Conservation (phyloP, 2,888 invertebrate genomes). For the Hypena proboscidalis region DNA sequence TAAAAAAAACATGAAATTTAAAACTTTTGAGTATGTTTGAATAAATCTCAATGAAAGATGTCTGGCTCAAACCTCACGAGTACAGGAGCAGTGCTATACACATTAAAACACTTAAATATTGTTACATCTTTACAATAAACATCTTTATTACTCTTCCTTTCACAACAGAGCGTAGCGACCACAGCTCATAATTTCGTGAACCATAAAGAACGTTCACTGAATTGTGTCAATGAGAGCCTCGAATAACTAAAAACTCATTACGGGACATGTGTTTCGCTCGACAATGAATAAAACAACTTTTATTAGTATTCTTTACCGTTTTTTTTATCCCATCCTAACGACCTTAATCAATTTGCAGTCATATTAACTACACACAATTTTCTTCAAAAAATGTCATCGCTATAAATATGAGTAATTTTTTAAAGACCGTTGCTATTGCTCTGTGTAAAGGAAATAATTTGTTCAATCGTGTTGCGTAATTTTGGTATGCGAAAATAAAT, state of each 20-base stretch:
- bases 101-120: too few relatives aligned
- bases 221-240: slow-evolving; percentile 43
- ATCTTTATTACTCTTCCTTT: background rate
- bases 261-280: slow-evolving; percentile 69
- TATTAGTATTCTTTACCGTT: slow-evolving; percentile 70
- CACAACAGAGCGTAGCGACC: background rate
- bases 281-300: slow-evolving; percentile 70
- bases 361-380: slow-evolving; percentile 23
- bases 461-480: too few relatives aligned
- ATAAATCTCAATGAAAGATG: too few relatives aligned
- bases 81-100: too few relatives aligned
- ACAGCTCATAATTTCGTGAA: slow-evolving; percentile 4
- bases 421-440: too few relatives aligned
- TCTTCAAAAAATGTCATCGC: background rate
- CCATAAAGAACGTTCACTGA: slow-evolving; percentile 25
- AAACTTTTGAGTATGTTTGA: too few relatives aligned
- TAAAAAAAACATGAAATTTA: too few relatives aligned
- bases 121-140: too few relatives aligned
- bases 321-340: slow-evolving; percentile 58
- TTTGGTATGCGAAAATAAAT: too few relatives aligned
- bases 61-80: too few relatives aligned
- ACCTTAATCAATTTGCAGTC: slow-evolving; percentile 47
- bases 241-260: slow-evolving; percentile 69
- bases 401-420: too few relatives aligned
- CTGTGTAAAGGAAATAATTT: too few relatives aligned